A percentile compares a stretch with the other conserved stretches of the same genome.
phyloP scores from a whole-genome alignment of 35 echinoderm and acorn worm genomes.

The Ptychodera flava region DNA sequence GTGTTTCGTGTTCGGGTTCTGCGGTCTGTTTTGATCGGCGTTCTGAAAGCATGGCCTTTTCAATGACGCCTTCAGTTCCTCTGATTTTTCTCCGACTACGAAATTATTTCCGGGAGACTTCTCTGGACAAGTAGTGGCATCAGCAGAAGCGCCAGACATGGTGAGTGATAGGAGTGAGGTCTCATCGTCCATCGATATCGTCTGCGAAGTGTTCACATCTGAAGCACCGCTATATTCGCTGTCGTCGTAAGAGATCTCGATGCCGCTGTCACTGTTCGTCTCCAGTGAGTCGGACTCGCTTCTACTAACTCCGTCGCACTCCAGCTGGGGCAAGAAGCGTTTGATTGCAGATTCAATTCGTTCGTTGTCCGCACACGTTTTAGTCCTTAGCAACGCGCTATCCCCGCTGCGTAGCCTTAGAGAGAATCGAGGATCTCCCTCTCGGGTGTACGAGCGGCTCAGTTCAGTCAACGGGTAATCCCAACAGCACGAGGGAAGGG shows the following conservation, averaged over 20 bases:
- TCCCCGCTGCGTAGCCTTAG: background rate
- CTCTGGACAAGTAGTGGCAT: background rate
- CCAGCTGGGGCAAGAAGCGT: background rate
- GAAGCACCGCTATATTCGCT: too few species aligned
- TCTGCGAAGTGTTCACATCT: too few species aligned
- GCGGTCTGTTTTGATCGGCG: background rate
- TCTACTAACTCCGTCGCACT: too few species aligned
- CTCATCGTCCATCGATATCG: too few species aligned
- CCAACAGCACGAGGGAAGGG: background rate
- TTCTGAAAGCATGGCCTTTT: too few species aligned
- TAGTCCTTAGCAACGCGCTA: background rate
- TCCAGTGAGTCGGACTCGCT: too few species aligned
- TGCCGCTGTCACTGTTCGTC: too few species aligned
- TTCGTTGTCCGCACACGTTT: background rate
- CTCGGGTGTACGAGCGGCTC: background rate
- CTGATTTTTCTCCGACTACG: background rate
- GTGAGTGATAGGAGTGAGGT: too few species aligned
- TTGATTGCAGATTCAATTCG: background rate
- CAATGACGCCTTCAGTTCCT: background rate
- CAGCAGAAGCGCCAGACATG: too few species aligned
- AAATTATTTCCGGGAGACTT: background rate
- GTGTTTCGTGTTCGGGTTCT: background rate
- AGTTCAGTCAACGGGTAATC: background rate
- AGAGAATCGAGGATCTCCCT: background rate
- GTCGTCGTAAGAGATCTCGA: too few species aligned